Evolutionary conservation across 2,797 vertebrate genomes (phyloP).

Genomic region (Crenuchus spilurus): DNA sequence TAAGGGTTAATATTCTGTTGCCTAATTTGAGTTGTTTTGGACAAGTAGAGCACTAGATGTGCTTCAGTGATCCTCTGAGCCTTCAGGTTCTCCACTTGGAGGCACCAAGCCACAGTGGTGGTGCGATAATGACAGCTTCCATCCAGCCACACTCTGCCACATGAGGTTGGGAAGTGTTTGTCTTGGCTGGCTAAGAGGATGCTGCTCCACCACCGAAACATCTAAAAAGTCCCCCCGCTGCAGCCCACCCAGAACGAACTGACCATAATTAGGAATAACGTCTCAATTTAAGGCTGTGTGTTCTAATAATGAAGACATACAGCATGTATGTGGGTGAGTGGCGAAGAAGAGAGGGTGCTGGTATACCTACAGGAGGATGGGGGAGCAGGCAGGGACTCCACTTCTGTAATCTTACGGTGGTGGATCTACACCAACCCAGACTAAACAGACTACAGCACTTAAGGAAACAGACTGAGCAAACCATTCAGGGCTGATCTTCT

Average conservation of each 20-base stretch:
- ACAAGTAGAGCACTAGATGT: neutral
- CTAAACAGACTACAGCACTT: neutral
- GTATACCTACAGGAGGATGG: too few relatives aligned
- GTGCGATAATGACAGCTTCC: slow-evolving; percentile 35
- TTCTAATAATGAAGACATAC: neutral
- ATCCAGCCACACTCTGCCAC: slow-evolving; percentile 25
- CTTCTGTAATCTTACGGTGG: neutral
- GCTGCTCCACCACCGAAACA: slow-evolving; percentile 32
- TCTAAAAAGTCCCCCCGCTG: slow-evolving; percentile 11
- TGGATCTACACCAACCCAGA: neutral
- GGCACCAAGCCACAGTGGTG: slow-evolving; percentile 9
- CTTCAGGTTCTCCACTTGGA: neutral
- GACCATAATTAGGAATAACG: neutral
- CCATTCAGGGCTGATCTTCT: neutral
- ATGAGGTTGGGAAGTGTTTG: slow-evolving; percentile 36
- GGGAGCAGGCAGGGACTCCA: neutral
- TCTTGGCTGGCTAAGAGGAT: slow-evolving; percentile 29
- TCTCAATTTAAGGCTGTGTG: neutral
- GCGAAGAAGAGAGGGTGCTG: too few relatives aligned
- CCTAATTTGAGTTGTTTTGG: too few relatives aligned
- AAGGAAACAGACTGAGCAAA: neutral
- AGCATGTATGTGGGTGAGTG: neutral
- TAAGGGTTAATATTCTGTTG: neutral
- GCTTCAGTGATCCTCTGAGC: neutral
- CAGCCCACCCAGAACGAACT: neutral